Conservation (phyloP, 2,888 invertebrate species). For the Papilio elwesi region DNA sequence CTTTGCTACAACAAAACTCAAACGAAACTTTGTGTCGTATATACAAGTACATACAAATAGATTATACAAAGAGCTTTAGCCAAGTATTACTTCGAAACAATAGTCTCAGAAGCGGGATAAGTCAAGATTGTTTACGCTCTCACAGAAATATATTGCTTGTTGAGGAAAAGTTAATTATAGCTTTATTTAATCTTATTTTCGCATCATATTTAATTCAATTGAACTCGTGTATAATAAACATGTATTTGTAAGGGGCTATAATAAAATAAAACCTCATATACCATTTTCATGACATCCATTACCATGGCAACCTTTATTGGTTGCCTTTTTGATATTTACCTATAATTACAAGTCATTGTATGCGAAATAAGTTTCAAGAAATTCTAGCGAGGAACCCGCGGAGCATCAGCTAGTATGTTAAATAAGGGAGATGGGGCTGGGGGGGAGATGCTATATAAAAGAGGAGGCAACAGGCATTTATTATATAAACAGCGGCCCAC, state of each 20-base stretch:
- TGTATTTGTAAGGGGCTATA: too few relatives aligned
- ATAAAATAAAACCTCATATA: too few relatives aligned
- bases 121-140: neutral
- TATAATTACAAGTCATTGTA: too few relatives aligned
- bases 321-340: too few relatives aligned
- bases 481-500: constrained; percentile 9
- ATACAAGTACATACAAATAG: neutral
- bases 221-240: too few relatives aligned
- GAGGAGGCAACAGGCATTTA: neutral
- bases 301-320: too few relatives aligned
- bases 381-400: too few relatives aligned
- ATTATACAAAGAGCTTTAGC: neutral
- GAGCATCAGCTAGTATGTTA: too few relatives aligned
- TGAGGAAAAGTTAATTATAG: neutral
- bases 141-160: neutral
- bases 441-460: neutral
- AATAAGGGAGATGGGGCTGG: too few relatives aligned
- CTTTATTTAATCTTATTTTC: neutral
- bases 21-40: neutral
- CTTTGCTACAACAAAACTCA: neutral
- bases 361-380: too few relatives aligned
- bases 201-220: neutral
- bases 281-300: too few relatives aligned
- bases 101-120: neutral
- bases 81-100: constrained; percentile 6